Conservation (phyloP, 2,797 vertebrate species). For the Coluber constrictor region DNA sequence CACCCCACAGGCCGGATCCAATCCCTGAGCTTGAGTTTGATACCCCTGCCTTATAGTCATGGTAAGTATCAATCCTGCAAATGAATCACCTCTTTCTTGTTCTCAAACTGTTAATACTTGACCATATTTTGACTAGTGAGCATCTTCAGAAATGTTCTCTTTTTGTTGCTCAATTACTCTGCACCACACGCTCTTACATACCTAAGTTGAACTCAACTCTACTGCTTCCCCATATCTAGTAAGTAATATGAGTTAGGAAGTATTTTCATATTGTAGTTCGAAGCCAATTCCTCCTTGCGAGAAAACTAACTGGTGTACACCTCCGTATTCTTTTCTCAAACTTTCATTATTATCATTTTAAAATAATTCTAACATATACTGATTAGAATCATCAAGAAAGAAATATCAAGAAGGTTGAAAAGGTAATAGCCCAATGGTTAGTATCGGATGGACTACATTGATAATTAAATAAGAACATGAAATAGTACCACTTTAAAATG, state of each 20-base stretch:
- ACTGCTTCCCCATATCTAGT: not conserved
- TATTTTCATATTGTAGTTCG: not conserved
- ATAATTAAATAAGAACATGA: not conserved
- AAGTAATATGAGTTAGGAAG: not conserved
- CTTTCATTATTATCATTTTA: not conserved
- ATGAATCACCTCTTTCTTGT: not conserved
- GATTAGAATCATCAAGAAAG: not conserved
- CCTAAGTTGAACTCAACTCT: not conserved
- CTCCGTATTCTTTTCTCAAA: not conserved
- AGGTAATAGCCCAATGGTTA: not conserved
- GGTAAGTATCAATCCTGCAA: not conserved
- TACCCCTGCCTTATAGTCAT: not conserved
- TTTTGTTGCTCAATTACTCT: not conserved
- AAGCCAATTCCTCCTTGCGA: not conserved
- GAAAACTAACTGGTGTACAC: not conserved
- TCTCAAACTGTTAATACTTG: not conserved
- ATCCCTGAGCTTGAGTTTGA: no score
- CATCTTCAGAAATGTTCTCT: not conserved
- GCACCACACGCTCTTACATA: not conserved
- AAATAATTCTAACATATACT: not conserved
- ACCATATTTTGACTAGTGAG: not conserved
- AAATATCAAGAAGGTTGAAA: not conserved
- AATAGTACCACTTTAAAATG: not conserved
- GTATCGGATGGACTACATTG: not conserved
- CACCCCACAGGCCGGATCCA: no score